phyloP scores from a whole-genome alignment of 2,113 vertebrate genomes.

The Anolis carolinensis region DNA sequence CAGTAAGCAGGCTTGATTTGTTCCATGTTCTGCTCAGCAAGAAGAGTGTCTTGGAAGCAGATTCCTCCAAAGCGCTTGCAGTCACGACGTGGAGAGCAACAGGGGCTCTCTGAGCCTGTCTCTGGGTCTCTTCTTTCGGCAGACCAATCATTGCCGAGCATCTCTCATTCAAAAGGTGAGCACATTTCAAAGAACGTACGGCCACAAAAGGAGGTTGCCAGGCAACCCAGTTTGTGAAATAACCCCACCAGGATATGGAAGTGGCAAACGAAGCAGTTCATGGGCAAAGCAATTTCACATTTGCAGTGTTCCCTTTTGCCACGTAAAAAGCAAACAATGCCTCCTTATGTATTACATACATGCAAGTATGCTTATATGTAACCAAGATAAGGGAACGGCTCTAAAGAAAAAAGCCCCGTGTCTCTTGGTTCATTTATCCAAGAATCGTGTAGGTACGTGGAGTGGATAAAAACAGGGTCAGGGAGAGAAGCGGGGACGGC shows the following conservation, averaged over 20 bases:
- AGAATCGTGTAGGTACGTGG: neutral
- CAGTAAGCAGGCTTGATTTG: neutral
- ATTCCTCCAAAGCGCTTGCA: neutral
- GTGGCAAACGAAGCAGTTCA: conserved; percentile 42
- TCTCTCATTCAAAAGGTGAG: conserved; percentile 69
- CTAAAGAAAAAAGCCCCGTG: conserved; percentile 16
- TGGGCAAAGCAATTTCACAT: neutral
- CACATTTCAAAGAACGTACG: conserved; percentile 61
- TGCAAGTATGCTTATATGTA: neutral
- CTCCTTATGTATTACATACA: neutral
- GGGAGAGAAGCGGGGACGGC: neutral
- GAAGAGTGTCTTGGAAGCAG: neutral
- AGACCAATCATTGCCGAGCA: conserved; percentile 59
- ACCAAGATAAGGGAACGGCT: no score
- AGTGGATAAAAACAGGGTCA: conserved; percentile 39
- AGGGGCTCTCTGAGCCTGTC: neutral
- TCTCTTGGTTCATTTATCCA: conserved; percentile 1
- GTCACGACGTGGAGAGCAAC: fast-evolving
- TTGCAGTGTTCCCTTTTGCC: conserved; percentile 38
- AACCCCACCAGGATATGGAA: conserved; percentile 41
- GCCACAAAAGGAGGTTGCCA: conserved; percentile 74
- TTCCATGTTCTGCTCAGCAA: neutral
- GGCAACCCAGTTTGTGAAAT: conserved; percentile 70
- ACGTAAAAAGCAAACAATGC: conserved; percentile 23
- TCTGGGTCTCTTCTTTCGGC: conserved; percentile 46